Percentiles rank a stretch among this genome's conserved stretches.
phyloP scores from a whole-genome alignment of 2,113 vertebrate species.

The Alosa alosa region DNA sequence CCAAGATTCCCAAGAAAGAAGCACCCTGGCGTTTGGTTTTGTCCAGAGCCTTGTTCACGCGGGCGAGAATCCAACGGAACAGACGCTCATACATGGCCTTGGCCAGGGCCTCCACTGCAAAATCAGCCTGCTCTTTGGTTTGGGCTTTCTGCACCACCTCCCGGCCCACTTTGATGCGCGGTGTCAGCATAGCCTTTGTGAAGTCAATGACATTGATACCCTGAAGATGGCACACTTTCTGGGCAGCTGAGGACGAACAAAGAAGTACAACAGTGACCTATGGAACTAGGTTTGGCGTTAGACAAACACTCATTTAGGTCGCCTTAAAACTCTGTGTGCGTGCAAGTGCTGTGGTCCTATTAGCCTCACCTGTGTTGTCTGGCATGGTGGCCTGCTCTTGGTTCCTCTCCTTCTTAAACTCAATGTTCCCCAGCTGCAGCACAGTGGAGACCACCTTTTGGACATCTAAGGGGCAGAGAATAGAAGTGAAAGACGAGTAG shows the following conservation, averaged over 20 bases:
- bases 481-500: neutral
- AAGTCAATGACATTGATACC: conserved; percentile 88
- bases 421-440: conserved; percentile 86
- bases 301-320: neutral
- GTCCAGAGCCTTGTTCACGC: conserved; percentile 85
- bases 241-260: conserved; percentile 71
- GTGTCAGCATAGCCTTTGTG: conserved; percentile 82
- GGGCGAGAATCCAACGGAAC: conserved; percentile 82
- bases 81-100: conserved; percentile 86
- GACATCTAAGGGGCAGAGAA: conserved; percentile 65
- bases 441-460: conserved; percentile 83
- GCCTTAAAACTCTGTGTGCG: neutral
- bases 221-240: conserved; percentile 86
- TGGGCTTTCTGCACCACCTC: conserved; percentile 89
- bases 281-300: neutral
- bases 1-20: conserved; percentile 87
- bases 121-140: conserved; percentile 94
- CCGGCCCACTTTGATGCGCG: conserved; percentile 87
- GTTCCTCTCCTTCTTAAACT: conserved; percentile 88
- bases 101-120: conserved; percentile 82
- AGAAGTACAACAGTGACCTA: neutral
- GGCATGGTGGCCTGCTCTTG: conserved; percentile 90
- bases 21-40: conserved; percentile 87
- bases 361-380: conserved; percentile 78
- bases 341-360: neutral